Evolutionary conservation across 2,888 invertebrate genomes (phyloP).

Genomic region (Biston stratarius): DNA sequence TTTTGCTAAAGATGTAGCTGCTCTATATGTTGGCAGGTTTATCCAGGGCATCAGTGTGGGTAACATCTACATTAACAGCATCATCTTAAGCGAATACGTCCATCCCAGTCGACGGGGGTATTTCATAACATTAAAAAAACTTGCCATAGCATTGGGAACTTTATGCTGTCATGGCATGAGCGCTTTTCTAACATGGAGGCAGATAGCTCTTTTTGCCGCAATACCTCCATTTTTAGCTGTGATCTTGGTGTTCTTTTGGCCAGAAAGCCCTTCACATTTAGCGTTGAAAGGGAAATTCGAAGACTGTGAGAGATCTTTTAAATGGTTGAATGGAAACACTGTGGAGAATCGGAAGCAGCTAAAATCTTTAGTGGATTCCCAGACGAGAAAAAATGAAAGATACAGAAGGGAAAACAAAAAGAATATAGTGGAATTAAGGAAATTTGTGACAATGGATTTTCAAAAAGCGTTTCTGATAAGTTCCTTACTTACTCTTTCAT

Average conservation of each 20-base stretch:
- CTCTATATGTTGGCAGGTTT: slow-evolving; percentile 52
- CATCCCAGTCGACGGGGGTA: slow-evolving; percentile 57
- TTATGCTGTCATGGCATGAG: slow-evolving; percentile 56
- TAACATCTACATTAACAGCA: slow-evolving; percentile 50
- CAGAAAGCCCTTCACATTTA: slow-evolving; percentile 60
- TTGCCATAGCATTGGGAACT: slow-evolving; percentile 47
- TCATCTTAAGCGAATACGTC: slow-evolving; percentile 57
- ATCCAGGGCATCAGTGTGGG: slow-evolving; percentile 57
- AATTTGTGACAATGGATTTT: slow-evolving; percentile 53
- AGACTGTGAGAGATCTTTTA: slow-evolving; percentile 55
- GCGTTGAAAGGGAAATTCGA: slow-evolving; percentile 58
- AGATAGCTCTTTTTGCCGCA: slow-evolving; percentile 50
- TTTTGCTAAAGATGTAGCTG: slow-evolving; percentile 48
- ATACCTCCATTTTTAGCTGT: slow-evolving; percentile 40
- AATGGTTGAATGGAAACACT: slow-evolving; percentile 54
- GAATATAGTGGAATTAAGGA: slow-evolving; percentile 25
- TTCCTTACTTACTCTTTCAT: slow-evolving; percentile 48
- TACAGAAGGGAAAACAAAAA: slow-evolving; percentile 5
- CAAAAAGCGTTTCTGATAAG: slow-evolving; percentile 52
- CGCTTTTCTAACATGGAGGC: slow-evolving; percentile 55
- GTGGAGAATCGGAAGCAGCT: slow-evolving; percentile 49
- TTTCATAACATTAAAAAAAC: slow-evolving; percentile 56
- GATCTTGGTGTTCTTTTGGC: slow-evolving; percentile 54
- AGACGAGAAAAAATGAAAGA: slow-evolving; percentile 21
- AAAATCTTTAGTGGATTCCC: slow-evolving; percentile 49